Base-by-base conservation (phyloP, 2,797 vertebrate genomes). In the Siniperca scherzeri region DNA sequence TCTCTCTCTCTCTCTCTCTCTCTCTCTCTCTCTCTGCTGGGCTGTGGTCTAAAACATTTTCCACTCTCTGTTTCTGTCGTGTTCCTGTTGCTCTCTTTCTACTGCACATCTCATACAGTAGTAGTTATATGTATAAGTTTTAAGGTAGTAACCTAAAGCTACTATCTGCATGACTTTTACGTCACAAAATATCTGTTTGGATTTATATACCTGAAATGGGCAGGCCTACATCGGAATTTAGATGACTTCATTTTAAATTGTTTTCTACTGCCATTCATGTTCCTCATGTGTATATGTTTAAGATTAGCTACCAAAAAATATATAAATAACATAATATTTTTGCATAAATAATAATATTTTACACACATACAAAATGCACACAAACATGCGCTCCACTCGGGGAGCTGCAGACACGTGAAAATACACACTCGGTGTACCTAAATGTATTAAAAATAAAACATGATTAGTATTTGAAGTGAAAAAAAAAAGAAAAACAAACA, bases 1-100 rank as follows among this genome's bases (percentile, higher is more conserved):
- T 27, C 40, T 83, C 55, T 71, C 59, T 48, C 27, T 27, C 27
- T 27, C 40, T 83, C 55, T 71, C 59, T 48, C 55, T 78, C 53
- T 64, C 33, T 33, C 46, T 42, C 71, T 60, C 68, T 46, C 74
- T 30, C 48, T 73, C 65, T 79, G 59, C 66, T 66, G 33, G 55
- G 57, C 50, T 48, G n/a, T 44, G 48, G 61, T 77, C 66, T 83
- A 42, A 79, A 44, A 80, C 71, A 48, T 27, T 50, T 50, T 27
- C 30, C 62, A 22, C 59, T 76, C 48, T 74, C 12, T 36, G 9
- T 38, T 62, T 42, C 55, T 69, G 25, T 62, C 16, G 1, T 33
- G 11, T 55, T 74, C 25, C 11, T 21, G 46, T 16, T n/a, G 21
- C 65, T 65, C n/a, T 62, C 27, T 48, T 36, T 57, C 27, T 44